phyloP scores from a whole-genome alignment of 2,113 vertebrate species.

The Puntigrus tetrazona region DNA sequence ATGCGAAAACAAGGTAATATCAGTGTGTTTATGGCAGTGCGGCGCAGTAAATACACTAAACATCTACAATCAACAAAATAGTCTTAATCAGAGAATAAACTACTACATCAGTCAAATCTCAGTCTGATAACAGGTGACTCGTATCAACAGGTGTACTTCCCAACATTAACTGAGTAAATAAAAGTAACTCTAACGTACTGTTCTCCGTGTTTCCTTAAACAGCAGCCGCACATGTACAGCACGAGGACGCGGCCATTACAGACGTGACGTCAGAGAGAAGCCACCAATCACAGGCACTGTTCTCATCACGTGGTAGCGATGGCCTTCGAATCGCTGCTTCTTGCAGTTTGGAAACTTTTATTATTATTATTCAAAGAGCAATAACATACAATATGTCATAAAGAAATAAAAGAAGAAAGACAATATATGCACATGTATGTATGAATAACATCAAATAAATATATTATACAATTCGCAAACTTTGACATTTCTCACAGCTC shows the following conservation, averaged over 20 bases:
- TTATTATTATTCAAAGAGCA: no score
- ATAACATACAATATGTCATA: no score
- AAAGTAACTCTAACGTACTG: background rate
- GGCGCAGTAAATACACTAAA: background rate
- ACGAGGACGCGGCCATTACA: slow-evolving; percentile 73
- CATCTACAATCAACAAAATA: background rate
- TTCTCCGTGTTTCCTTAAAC: background rate
- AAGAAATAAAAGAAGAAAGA: no score
- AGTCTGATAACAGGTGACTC: background rate
- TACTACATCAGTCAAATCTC: background rate
- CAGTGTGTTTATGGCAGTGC: background rate
- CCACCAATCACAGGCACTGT: background rate
- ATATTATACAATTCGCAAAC: no score
- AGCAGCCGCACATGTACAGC: slow-evolving; percentile 28
- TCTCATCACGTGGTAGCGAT: background rate
- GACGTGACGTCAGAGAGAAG: slow-evolving; percentile 56
- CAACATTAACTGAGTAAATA: background rate
- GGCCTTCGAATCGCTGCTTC: no score
- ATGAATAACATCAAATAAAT: no score
- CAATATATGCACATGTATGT: no score
- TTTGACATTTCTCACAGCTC: no score
- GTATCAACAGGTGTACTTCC: background rate
- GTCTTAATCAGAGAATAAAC: background rate
- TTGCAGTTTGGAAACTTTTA: no score
- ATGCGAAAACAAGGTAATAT: no score